Evolutionary conservation across 2,113 vertebrate genomes (phyloP).

Genomic region (Bubo scandiacus): DNA sequence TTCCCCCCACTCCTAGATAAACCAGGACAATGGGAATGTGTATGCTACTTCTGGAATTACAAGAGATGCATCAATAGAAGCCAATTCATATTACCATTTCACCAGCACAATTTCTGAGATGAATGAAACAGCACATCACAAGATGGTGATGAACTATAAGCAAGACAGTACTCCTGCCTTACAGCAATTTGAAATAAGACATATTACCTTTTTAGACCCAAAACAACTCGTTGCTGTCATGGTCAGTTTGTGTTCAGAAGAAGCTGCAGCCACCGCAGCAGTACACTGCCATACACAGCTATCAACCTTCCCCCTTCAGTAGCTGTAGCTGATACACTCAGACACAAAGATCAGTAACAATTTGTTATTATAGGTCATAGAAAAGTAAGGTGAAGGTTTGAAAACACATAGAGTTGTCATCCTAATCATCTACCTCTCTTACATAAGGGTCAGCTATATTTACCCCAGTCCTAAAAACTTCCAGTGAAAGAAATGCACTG

Average conservation of each 20-base stretch:
- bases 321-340: background rate
- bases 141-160: background rate
- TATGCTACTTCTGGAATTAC: background rate
- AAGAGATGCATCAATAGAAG: background rate
- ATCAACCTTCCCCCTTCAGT: background rate
- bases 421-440: background rate
- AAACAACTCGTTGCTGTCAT: rapidly evolving
- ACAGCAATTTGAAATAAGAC: background rate
- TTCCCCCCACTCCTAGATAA: too few species aligned
- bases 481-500: background rate
- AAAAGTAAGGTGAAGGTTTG: background rate
- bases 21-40: background rate
- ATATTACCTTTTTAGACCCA: background rate
- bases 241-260: background rate
- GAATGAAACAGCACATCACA: background rate
- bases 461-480: background rate
- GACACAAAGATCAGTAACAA: background rate
- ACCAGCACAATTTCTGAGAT: background rate
- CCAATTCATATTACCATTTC: background rate
- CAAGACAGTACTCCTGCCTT: background rate
- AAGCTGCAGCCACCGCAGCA: background rate
- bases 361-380: background rate
- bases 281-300: background rate
- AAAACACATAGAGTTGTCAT: background rate
- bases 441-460: background rate